Evolutionary conservation across 2,113 vertebrate genomes (phyloP).

Genomic region (Fregetta grallaria): DNA sequence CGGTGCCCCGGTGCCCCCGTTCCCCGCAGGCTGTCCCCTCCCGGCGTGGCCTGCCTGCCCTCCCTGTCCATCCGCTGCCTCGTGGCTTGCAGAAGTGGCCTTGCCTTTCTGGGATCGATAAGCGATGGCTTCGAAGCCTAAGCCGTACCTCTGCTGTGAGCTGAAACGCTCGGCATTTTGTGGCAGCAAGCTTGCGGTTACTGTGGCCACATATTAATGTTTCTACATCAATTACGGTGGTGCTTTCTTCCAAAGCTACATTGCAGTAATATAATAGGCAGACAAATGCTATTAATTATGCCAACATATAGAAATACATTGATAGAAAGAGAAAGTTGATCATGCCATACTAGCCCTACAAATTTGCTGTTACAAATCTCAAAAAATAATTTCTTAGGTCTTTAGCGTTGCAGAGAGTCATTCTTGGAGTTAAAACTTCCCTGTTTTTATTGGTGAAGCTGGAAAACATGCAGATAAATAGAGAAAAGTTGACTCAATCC

Average conservation of each 20-base stretch:
- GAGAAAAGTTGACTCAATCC: neutral
- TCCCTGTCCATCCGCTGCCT: neutral
- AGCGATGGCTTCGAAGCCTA: accelerated
- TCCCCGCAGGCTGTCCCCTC: neutral
- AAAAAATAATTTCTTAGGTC: neutral
- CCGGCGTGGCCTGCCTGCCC: too few relatives aligned
- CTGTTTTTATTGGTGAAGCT: neutral
- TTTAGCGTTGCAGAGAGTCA: neutral
- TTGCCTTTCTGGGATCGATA: accelerated
- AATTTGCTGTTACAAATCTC: neutral
- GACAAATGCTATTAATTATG: neutral
- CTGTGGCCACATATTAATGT: neutral
- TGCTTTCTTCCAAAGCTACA: neutral
- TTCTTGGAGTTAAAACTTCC: neutral
- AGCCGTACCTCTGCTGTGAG: neutral
- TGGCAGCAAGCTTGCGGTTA: neutral
- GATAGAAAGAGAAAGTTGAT: neutral
- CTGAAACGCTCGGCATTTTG: neutral
- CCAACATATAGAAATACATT: neutral
- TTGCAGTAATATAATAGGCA: neutral
- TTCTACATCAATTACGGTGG: neutral
- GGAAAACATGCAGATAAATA: neutral
- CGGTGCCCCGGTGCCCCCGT: too few relatives aligned
- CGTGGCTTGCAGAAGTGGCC: accelerated
- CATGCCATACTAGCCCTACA: neutral